Evolutionary conservation across 2,888 invertebrate genomes (phyloP).

Genomic region (Blastobasis adustella): DNA sequence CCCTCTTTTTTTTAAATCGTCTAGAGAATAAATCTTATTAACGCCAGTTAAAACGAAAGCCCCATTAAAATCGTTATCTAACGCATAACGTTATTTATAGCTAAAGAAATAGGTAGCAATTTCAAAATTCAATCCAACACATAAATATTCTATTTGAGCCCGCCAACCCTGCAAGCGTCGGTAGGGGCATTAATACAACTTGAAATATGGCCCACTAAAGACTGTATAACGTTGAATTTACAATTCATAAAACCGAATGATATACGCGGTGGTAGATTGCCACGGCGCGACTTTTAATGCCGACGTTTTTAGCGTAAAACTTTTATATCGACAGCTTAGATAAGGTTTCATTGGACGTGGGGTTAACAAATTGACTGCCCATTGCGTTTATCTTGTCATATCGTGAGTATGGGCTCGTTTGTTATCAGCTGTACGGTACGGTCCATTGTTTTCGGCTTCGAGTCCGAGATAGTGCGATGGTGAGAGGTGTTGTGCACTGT

Average conservation of each 20-base stretch:
- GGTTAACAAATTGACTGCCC: neutral
- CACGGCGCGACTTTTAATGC: slow-evolving; percentile 26
- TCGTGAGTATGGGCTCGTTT: no score
- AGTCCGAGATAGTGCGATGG: no score
- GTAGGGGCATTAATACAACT: slow-evolving; percentile 53
- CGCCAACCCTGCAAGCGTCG: slow-evolving; percentile 44
- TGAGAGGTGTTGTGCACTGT: no score
- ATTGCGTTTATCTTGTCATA: neutral
- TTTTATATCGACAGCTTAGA: slow-evolving; percentile 5
- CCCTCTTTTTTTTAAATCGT: no score
- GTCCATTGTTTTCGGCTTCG: no score
- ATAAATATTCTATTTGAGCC: slow-evolving; percentile 27
- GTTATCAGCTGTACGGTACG: no score
- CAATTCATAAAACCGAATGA: slow-evolving; percentile 72
- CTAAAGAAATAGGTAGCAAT: neutral
- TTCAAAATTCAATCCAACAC: neutral
- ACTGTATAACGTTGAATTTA: slow-evolving; percentile 71
- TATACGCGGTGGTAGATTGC: slow-evolving; percentile 50
- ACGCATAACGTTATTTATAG: no score
- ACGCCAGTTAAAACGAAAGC: no score
- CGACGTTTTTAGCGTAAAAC: slow-evolving; percentile 5
- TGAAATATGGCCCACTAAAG: slow-evolving; percentile 69
- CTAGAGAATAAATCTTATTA: no score
- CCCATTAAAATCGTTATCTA: no score
- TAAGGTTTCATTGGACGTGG: neutral